A percentile compares a stretch with the other conserved stretches of the same genome.
Evolutionary conservation across 2,797 vertebrate genomes (phyloP).

Genomic region (Triplophysa yarkandensis): DNA sequence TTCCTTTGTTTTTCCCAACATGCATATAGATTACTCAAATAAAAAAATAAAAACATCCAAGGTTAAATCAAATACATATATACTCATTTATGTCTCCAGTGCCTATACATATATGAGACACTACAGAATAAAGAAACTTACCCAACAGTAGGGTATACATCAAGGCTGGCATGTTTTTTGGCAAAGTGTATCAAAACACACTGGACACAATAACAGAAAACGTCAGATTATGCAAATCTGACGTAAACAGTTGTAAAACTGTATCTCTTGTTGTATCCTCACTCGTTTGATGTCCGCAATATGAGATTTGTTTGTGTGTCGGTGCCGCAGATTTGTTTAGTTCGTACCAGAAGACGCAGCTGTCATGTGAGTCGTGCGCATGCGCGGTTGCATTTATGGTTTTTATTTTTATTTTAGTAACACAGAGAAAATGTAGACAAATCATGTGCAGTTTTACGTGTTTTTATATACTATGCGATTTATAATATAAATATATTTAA

Average conservation of each 20-base stretch:
- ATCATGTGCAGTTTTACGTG: neutral
- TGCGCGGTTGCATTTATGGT: neutral
- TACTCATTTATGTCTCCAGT: too few relatives aligned
- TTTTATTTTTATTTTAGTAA: neutral
- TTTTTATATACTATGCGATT: neutral
- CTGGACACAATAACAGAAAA: conserved; percentile 14
- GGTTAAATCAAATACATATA: too few relatives aligned
- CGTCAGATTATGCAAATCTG: neutral
- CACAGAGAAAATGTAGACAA: neutral
- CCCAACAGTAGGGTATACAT: conserved; percentile 66
- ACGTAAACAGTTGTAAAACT: neutral
- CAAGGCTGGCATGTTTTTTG: conserved; percentile 54
- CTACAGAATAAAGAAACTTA: conserved; percentile 53
- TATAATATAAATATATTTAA: neutral
- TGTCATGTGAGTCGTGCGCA: conserved; percentile 49
- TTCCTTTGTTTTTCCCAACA: too few relatives aligned
- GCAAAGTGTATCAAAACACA: conserved; percentile 53
- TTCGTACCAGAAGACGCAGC: conserved; percentile 25
- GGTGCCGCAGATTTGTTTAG: conserved; percentile 24
- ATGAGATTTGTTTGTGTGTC: neutral
- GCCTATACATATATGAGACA: neutral
- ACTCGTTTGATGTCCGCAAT: neutral
- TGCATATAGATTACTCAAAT: too few relatives aligned
- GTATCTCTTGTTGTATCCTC: neutral
- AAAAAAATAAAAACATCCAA: too few relatives aligned